phyloP scores from a whole-genome alignment of 2,888 invertebrate genomes.

The Cosmopolites sordidus region DNA sequence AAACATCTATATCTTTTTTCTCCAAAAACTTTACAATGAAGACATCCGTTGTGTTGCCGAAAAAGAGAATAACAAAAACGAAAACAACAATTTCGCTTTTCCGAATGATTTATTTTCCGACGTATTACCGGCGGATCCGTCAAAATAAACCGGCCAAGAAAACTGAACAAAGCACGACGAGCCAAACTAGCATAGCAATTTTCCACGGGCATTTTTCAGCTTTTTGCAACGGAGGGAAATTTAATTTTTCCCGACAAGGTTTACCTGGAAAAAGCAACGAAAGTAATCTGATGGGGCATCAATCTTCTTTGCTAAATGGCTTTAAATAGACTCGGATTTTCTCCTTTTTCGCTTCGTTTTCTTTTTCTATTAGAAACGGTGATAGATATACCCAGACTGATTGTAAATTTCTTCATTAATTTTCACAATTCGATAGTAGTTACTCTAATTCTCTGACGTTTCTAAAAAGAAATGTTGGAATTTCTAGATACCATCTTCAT shows the following conservation, averaged over 20 bases:
- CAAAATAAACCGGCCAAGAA: background rate
- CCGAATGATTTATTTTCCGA: background rate
- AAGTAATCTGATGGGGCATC: conserved; percentile 12
- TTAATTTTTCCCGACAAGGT: conserved; percentile 10
- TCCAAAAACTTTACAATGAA: too few species aligned
- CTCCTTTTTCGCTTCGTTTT: background rate
- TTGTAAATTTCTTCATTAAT: too few species aligned
- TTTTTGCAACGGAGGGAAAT: background rate
- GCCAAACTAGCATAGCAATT: background rate
- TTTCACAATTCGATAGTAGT: too few species aligned
- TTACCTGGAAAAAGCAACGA: conserved; percentile 11
- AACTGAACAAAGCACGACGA: background rate
- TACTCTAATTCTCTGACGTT: too few species aligned
- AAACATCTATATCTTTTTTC: too few species aligned
- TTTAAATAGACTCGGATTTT: conserved; percentile 13
- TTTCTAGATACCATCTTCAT: too few species aligned
- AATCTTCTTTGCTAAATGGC: conserved; percentile 10
- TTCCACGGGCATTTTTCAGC: background rate
- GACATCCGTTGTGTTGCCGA: too few species aligned
- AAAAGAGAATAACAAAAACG: background rate
- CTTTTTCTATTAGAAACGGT: background rate
- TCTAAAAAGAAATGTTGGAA: too few species aligned
- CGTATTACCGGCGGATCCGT: background rate
- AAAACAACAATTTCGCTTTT: background rate
- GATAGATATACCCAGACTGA: background rate